Base-by-base conservation (phyloP, 2,888 invertebrate species). In the Amphipyra berbera region DNA sequence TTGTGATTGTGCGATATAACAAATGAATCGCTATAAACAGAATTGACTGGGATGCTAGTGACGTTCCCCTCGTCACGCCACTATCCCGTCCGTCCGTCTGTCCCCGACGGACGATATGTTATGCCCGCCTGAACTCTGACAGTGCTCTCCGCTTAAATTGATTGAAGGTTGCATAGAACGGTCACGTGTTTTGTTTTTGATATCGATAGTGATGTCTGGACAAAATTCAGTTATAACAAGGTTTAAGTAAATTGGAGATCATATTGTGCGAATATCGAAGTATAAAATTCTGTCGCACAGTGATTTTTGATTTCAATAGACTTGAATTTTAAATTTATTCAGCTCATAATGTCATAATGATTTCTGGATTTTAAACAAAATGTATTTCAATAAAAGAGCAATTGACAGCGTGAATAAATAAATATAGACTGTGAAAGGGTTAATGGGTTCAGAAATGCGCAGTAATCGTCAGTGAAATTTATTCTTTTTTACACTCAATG, bases 101-200 rank as follows among this genome's bases (percentile, higher is more conserved):
- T 76, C 82, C 80, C 78, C 83, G 87, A 86, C 87, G 81, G 76
- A 76, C 82, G 86, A 85, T 87, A 82, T 83, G 88, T 86, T 83
- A 87, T 84, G 88, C 85, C 78, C 82, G 76, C 81, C 86, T 84
- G 86, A 87, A 85, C 85, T 83, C 79, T 84, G 85, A 86, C 85
- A 81, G 80, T 76, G 66, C 77, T 70, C 79, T 75, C 72, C 64
- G 73, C 69, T 73, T 70, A 80, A 83, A 84, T 86, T 87, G 85
- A 87, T 83, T 82, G 82, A 84, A 82, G 79, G 73, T 80, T 81
- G 74, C 74, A 79, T 77, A 69, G 49, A 56, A 45, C 45, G 21
- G 57, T 61, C 61, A 69, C 61, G 59, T 57, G 57, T 63, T 61
- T 58, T 67, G 54, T 65, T 72, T 78, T 68, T 61, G 48, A 48